Evolutionary conservation across 2,113 vertebrate species (phyloP).

Genomic region (Podocnemis expansa): DNA sequence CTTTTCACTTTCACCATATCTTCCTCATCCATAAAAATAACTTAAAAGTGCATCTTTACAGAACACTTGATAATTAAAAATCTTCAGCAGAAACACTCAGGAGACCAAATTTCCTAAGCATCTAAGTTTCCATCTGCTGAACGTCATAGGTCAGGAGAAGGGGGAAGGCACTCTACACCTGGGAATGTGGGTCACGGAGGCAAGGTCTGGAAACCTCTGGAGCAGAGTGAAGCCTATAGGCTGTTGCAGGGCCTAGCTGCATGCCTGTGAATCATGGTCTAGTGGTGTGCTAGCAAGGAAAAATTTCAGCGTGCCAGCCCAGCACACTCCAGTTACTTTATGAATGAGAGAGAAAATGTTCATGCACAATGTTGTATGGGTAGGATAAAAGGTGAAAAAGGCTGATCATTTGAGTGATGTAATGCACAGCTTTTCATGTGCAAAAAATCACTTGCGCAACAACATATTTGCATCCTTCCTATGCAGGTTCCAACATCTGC

Average conservation of each 20-base stretch:
- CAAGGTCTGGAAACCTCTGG: background rate
- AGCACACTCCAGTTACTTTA: background rate
- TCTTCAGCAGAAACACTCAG: conserved; percentile 18
- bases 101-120: conserved; percentile 40
- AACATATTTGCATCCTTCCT: background rate
- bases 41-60: background rate
- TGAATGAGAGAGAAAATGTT: background rate
- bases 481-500: background rate
- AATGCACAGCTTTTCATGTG: rapidly evolving
- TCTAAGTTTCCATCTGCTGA: conserved; percentile 29
- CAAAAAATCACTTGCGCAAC: background rate
- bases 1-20: background rate
- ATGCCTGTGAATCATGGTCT: background rate
- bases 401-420: too few relatives aligned
- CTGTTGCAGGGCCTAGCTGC: background rate
- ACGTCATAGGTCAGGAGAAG: conserved; percentile 34
- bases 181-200: conserved; percentile 47
- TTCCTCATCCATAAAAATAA: background rate
- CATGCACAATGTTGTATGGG: background rate
- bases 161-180: background rate
- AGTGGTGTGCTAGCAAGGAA: background rate
- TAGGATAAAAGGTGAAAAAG: background rate
- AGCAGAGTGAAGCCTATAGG: background rate
- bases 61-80: background rate
- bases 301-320: background rate